Conservation (phyloP, 2,888 invertebrate species). For the Cataglyphis cursor region DNA sequence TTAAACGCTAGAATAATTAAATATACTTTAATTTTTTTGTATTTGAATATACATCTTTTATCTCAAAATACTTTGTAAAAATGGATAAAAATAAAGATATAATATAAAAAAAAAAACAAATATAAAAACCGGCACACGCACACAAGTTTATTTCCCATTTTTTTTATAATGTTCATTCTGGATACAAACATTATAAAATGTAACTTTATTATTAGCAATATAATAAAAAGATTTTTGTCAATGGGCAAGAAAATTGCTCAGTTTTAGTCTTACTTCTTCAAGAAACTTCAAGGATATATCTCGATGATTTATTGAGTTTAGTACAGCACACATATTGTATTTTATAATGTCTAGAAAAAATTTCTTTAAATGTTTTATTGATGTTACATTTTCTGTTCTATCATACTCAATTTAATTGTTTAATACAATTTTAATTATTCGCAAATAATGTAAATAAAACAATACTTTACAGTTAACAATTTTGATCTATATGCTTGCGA, state of each 20-base stretch:
- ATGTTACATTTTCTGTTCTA: not conserved
- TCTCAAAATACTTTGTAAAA: not conserved
- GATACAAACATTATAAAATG: slow-evolving; percentile 12
- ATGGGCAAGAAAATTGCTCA: slow-evolving; percentile 62
- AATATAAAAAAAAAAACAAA: not conserved
- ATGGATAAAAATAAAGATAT: not conserved
- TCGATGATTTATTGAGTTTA: not conserved
- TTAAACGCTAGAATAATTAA: slow-evolving; percentile 15
- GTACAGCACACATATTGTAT: too few relatives aligned
- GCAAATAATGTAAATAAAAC: not conserved
- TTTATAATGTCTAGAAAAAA: slow-evolving; percentile 12
- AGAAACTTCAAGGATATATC: slow-evolving; percentile 14
- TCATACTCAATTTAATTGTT: not conserved
- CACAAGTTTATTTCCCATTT: slow-evolving; percentile 35
- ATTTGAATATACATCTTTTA: not conserved
- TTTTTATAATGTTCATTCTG: slow-evolving; percentile 46
- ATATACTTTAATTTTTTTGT: not conserved
- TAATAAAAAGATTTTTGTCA: slow-evolving; percentile 60
- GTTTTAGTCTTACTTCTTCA: slow-evolving; percentile 28
- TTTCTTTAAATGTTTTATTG: not conserved
- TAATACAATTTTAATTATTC: not conserved
- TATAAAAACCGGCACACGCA: too few relatives aligned
- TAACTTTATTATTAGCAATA: slow-evolving; percentile 57
- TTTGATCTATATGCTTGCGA: not conserved
- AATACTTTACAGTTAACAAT: not conserved